A percentile compares a stretch with the other conserved stretches of the same genome.
phyloP scores from a whole-genome alignment of 1,140 invertebrate genomes.

The Heliconius hewitsoni region DNA sequence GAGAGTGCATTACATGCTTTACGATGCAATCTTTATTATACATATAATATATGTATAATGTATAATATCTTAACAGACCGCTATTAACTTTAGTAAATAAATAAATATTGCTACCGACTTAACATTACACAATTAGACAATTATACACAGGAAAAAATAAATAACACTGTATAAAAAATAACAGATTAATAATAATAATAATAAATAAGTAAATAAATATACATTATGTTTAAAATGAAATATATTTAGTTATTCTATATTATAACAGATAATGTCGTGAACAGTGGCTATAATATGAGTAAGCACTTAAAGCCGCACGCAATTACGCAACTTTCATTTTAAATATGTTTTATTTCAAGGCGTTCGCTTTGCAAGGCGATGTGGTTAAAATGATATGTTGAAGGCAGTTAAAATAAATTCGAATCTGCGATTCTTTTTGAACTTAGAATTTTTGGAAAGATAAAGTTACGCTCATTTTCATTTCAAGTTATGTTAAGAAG shows the following conservation, averaged over 20 bases:
- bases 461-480: no score
- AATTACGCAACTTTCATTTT: background rate
- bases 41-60: constrained; percentile 29
- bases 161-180: background rate
- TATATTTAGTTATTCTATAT: constrained; percentile 6
- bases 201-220: background rate
- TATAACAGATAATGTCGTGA: background rate
- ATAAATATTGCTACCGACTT: constrained; percentile 60
- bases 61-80: constrained; percentile 61
- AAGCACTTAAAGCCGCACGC: background rate
- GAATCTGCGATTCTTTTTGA: no score
- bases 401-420: no score
- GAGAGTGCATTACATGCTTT: constrained; percentile 70
- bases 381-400: no score
- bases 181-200: constrained; percentile 1
- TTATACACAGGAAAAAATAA: background rate
- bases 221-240: background rate
- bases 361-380: no score
- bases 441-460: no score
- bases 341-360: no score
- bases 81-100: constrained; percentile 64
- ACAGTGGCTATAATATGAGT: background rate
- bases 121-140: constrained; percentile 47
- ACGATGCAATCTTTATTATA: constrained; percentile 52
- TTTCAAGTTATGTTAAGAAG: no score